Conservation (phyloP, 2,888 invertebrate species). For the Hipparchia semele region DNA sequence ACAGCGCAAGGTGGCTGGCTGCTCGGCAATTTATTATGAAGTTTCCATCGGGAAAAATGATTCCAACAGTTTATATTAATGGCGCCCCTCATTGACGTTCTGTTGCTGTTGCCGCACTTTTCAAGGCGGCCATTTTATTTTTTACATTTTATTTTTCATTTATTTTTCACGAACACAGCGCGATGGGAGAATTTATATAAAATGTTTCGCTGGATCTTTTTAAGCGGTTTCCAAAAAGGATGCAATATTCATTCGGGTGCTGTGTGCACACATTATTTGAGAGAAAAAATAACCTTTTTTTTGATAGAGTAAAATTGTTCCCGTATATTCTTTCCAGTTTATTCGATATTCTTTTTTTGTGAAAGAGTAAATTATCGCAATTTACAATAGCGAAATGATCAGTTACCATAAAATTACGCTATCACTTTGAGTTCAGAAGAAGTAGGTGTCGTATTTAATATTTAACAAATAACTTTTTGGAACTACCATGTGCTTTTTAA, state of each 20-base stretch:
- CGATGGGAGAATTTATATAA: conserved; percentile 6
- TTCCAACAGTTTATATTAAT: conserved; percentile 44
- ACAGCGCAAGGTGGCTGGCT: background rate
- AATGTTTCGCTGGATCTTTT: conserved; percentile 15
- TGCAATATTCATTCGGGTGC: background rate
- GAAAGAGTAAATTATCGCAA: no score
- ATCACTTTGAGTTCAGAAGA: no score
- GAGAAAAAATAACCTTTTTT: background rate
- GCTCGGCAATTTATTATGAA: conserved; percentile 46
- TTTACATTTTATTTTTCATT: conserved; percentile 22
- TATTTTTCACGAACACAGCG: conserved; percentile 17
- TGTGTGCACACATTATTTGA: background rate
- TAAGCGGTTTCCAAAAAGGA: background rate
- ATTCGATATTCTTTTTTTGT: background rate
- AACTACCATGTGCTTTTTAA: no score
- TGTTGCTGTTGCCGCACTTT: conserved; percentile 23
- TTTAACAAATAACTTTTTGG: no score
- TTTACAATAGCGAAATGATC: no score
- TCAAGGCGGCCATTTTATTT: conserved; percentile 20
- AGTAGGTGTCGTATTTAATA: no score
- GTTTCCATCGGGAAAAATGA: conserved; percentile 43
- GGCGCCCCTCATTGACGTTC: conserved; percentile 27
- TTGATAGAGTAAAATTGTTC: background rate
- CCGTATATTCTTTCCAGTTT: no score
- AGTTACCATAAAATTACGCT: no score